Percentiles rank a stretch among this genome's conserved stretches.
phyloP scores from a whole-genome alignment of 2,888 invertebrate species.

The Tipula unca region DNA sequence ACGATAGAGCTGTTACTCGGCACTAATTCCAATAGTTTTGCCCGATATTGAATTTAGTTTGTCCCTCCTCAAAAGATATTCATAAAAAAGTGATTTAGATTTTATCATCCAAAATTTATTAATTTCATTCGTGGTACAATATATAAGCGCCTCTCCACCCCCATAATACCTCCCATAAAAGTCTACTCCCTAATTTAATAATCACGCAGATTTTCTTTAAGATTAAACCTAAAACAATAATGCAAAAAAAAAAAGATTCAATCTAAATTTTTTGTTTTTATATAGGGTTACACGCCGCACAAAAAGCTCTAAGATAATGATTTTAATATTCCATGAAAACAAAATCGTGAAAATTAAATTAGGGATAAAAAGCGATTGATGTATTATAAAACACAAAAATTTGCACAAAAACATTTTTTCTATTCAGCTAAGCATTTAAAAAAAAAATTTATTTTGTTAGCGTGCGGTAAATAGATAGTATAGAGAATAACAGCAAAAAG shows the following conservation, averaged over 20 bases:
- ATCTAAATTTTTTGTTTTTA: background rate
- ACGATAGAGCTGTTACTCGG: too few species aligned
- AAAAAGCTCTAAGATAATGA: background rate
- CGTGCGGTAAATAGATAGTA: background rate
- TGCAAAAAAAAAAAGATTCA: background rate
- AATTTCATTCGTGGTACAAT: too few species aligned
- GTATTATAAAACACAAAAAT: background rate
- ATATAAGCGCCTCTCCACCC: too few species aligned
- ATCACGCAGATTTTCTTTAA: background rate
- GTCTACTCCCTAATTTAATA: background rate
- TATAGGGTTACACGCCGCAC: background rate
- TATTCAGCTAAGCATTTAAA: background rate
- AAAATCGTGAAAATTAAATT: background rate
- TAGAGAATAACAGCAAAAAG: background rate
- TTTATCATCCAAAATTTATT: too few species aligned
- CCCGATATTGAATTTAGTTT: too few species aligned
- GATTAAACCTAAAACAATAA: background rate
- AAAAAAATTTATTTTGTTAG: background rate
- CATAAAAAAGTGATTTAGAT: too few species aligned
- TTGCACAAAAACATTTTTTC: background rate
- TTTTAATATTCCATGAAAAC: background rate
- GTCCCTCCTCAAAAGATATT: too few species aligned
- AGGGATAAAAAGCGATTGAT: conserved; percentile 3
- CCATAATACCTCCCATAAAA: too few species aligned
- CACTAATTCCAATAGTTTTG: too few species aligned